These are phyloP conservation scores for Epistrophella euchroma DNA, from an alignment of 2,888 invertebrate genomes.

Conservation along the genomic window DNA sequence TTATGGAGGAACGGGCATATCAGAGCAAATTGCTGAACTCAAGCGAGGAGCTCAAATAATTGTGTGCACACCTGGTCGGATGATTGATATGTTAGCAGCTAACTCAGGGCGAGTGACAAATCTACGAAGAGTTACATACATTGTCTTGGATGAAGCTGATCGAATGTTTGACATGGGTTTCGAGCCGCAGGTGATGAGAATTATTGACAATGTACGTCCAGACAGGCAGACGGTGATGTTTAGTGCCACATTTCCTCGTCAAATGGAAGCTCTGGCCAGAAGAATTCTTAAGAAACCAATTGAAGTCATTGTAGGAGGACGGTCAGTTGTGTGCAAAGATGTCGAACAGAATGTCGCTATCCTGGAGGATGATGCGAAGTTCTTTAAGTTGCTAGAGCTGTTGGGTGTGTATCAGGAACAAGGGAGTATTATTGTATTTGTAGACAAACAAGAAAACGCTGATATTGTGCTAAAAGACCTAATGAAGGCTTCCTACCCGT, in stretches of 20 bases:
- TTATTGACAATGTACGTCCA: constrained; percentile 98
- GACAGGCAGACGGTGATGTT: constrained; percentile 99
- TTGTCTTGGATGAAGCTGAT: constrained; percentile 99
- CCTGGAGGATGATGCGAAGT: constrained; percentile 98
- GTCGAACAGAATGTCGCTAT: constrained; percentile 98
- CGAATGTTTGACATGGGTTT: constrained; percentile 99
- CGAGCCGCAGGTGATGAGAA: constrained; percentile 92
- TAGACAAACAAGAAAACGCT: constrained; percentile 99
- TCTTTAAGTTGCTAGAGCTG: constrained; percentile 98
- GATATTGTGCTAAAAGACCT: constrained; percentile 96
- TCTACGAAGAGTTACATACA: constrained; percentile 96
- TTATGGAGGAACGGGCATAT: constrained; percentile 98
- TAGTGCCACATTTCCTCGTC: constrained; percentile 99
- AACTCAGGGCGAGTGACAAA: constrained; percentile 99
- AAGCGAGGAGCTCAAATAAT: constrained; percentile 99
- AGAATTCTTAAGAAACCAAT: constrained; percentile 97
- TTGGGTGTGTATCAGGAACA: constrained; percentile 95
- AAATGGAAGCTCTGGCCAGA: constrained; percentile 99
- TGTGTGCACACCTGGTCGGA: constrained; percentile 99
- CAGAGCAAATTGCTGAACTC: constrained; percentile 95
- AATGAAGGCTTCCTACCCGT: constrained; percentile 98
- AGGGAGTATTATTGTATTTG: constrained; percentile 98
- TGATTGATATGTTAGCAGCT: constrained; percentile 99
- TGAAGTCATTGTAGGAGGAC: constrained; percentile 98
- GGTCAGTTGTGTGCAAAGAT: constrained; percentile 98